These are phyloP conservation scores for Eupsittula cactorum DNA, from an alignment of 2,113 vertebrate species.

Conservation along the genomic window DNA sequence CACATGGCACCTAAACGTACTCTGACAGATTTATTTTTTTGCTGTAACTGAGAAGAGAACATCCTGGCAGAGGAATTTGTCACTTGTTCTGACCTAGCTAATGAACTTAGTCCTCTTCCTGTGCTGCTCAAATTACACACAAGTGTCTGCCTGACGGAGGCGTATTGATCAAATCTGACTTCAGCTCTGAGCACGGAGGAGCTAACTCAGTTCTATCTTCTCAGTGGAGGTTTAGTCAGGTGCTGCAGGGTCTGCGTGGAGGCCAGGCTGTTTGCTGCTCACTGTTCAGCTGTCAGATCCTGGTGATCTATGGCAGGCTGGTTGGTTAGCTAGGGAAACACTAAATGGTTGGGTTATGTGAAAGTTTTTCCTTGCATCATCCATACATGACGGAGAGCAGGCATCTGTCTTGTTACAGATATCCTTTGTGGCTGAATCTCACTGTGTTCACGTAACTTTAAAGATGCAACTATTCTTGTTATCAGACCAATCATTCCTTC, in stretches of 20 bases:
- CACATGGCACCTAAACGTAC: background rate
- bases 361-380: background rate
- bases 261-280: background rate
- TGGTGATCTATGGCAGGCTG: background rate
- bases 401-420: background rate
- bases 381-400: background rate
- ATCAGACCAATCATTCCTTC: background rate
- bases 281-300: background rate
- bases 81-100: background rate
- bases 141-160: background rate
- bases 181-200: background rate
- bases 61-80: background rate
- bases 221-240: background rate
- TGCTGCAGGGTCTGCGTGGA: fast-evolving
- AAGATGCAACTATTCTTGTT: background rate
- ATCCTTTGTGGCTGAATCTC: background rate
- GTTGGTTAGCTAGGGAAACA: background rate
- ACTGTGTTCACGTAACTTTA: background rate
- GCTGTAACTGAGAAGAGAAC: background rate
- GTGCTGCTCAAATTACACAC: background rate
- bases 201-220: background rate
- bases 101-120: background rate
- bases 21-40: background rate
- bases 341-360: background rate
- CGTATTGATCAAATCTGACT: background rate